Percentiles rank a stretch among this genome's conserved stretches.
phyloP scores from a whole-genome alignment of 1,140 invertebrate genomes.

The Drosophila malerkotliana region DNA sequence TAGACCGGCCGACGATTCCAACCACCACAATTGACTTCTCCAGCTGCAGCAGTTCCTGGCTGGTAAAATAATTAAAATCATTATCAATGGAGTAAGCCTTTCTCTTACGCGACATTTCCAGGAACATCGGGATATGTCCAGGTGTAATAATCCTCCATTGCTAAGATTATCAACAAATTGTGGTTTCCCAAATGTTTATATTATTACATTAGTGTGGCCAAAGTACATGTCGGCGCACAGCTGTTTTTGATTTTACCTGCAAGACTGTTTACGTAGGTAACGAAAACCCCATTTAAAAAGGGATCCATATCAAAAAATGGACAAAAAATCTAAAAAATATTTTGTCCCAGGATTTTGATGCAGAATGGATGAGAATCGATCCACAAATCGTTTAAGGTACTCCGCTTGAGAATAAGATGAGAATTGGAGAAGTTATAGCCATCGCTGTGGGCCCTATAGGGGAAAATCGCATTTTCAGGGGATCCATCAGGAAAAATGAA shows the following conservation, averaged over 20 bases:
- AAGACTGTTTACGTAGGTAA: not conserved
- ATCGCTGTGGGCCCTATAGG: too few relatives aligned
- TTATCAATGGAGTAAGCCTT: too few relatives aligned
- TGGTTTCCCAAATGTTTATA: not conserved
- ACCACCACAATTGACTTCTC: conserved; percentile 63
- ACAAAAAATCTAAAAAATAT: too few relatives aligned
- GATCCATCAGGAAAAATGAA: too few relatives aligned
- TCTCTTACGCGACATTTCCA: conserved; percentile 56
- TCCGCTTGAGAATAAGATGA: too few relatives aligned
- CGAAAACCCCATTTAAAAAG: not conserved
- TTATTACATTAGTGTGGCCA: not conserved
- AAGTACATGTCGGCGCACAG: not conserved
- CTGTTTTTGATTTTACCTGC: not conserved
- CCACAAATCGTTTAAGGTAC: too few relatives aligned
- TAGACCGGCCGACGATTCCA: conserved; percentile 76
- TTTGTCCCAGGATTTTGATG: too few relatives aligned
- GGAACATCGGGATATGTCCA: conserved; percentile 74
- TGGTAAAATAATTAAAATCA: not conserved
- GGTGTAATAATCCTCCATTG: conserved; percentile 47
- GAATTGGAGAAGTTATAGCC: too few relatives aligned
- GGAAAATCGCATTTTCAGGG: too few relatives aligned
- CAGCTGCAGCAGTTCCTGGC: conserved; percentile 31
- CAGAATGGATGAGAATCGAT: too few relatives aligned
- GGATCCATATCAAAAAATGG: not conserved
- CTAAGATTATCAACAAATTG: not conserved